phyloP scores from a whole-genome alignment of 1,140 invertebrate species.

The Leguminivora glycinivorella region DNA sequence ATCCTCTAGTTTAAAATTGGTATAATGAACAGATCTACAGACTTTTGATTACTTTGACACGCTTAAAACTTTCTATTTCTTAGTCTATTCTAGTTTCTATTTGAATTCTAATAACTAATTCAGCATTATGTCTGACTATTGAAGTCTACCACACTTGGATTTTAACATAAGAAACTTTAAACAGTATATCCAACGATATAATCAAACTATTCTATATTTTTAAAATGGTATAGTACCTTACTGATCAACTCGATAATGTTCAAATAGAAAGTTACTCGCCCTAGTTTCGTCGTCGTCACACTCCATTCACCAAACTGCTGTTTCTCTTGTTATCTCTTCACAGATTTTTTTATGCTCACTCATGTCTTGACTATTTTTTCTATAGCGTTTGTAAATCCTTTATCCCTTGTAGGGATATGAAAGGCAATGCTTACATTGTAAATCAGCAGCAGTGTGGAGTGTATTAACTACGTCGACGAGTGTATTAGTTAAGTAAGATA shows the following conservation, averaged over 20 bases:
- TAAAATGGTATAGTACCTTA: constrained; percentile 54
- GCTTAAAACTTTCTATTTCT: constrained; percentile 49
- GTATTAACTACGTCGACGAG: constrained; percentile 23
- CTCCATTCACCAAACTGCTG: constrained; percentile 64
- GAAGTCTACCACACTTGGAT: constrained; percentile 62
- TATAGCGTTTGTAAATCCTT: constrained; percentile 44
- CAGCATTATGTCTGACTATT: constrained; percentile 45
- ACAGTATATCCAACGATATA: constrained; percentile 53
- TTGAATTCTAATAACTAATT: constrained; percentile 40
- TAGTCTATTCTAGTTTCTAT: constrained; percentile 65
- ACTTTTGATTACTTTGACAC: constrained; percentile 47
- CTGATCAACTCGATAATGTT: constrained; percentile 66
- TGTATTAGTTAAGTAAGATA: neutral
- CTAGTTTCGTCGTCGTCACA: constrained; percentile 63
- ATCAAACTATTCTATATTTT: constrained; percentile 70
- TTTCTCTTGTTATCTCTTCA: constrained; percentile 51
- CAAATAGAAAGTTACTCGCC: constrained; percentile 74
- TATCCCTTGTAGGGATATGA: constrained; percentile 39
- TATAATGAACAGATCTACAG: constrained; percentile 61
- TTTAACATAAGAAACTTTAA: constrained; percentile 47
- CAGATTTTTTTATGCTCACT: constrained; percentile 37
- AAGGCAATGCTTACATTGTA: neutral
- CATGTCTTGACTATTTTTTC: neutral
- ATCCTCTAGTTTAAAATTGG: constrained; percentile 57
- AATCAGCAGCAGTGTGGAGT: constrained; percentile 32